Base-by-base conservation (phyloP, 1,140 invertebrate genomes). In the Zaprionus camerounensis region DNA sequence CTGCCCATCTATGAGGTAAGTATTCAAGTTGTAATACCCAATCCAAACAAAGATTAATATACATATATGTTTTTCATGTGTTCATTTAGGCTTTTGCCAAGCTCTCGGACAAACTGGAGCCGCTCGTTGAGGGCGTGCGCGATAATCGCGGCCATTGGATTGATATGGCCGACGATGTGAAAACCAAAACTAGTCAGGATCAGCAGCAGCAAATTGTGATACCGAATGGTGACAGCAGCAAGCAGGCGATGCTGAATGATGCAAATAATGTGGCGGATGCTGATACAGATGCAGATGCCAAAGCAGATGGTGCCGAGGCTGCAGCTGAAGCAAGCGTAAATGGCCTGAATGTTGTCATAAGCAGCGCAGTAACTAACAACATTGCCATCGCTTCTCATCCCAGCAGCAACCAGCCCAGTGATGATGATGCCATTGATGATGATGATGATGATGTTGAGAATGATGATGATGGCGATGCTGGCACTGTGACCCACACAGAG, bases 1-100 rank as follows among this genome's bases (percentile, higher is more conserved):
- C 93, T 98, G 82, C 98, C 98, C 56, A 97, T 99, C 92, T 99
- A 99, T 93, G 96, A 98, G 95, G 98, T 99, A 94, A 93, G 76
- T 77, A 53, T 22, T 20, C 5, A 3, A 22, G 3, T 22, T 51
- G 24, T 0, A 31, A 3, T 34, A 11, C 15, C 34, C 24, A 28
- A 17, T 4, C 12, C 28, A 31, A 28, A 2, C n/a, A 7, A n/a
- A 5, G 12, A 7, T 56, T 31, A 66, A 31, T 20, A n/a, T 44
- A 1, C 5, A 36, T 28, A 12, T 20, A 28, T 26, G 24, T 26
- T 26, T n/a, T 59, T 7, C 24, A 13, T 62, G 71, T 64, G 57
- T 93, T 41, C 5, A 94, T 1, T 92, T 92, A 99, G 97, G 96
- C 97, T 81, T 98, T 99, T 92, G 95, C 97, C 36, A 93, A 95